These are phyloP conservation scores for Strigamia transsilvanica DNA, from an alignment of 2,888 invertebrate species.

Conservation along the genomic window DNA sequence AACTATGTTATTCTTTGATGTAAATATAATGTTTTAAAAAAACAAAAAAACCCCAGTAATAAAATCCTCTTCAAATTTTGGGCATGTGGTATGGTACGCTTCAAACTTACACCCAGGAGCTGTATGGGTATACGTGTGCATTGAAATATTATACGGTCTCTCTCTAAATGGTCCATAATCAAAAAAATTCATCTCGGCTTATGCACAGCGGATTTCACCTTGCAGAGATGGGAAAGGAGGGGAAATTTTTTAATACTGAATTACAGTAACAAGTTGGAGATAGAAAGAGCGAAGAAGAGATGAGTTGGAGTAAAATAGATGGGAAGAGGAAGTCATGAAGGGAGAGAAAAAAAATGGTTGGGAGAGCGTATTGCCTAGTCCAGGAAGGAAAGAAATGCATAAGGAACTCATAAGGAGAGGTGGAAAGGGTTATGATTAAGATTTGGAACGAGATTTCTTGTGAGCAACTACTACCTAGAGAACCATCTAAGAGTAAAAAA, in stretches of 20 bases:
- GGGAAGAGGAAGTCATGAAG: neutral
- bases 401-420: conserved; percentile 6
- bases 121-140: neutral
- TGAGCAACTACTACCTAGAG: conserved; percentile 44
- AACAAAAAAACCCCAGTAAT: neutral
- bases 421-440: conserved; percentile 31
- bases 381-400: conserved; percentile 25
- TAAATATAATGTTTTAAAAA: neutral
- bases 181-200: conserved; percentile 48
- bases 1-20: neutral
- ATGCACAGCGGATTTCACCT: conserved; percentile 40
- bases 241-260: conserved; percentile 34
- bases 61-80: neutral
- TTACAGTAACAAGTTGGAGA: conserved; percentile 24
- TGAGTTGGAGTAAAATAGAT: neutral
- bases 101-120: conserved; percentile 23
- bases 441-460: conserved; percentile 39
- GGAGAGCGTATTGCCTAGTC: neutral
- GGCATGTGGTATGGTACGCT: conserved; percentile 12
- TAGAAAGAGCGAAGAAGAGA: neutral
- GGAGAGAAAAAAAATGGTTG: neutral
- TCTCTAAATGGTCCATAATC: conserved; percentile 45
- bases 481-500: neutral
- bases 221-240: conserved; percentile 18
- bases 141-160: conserved; percentile 28